Conservation (phyloP, 2,888 invertebrate species). For the Plebejus argus region DNA sequence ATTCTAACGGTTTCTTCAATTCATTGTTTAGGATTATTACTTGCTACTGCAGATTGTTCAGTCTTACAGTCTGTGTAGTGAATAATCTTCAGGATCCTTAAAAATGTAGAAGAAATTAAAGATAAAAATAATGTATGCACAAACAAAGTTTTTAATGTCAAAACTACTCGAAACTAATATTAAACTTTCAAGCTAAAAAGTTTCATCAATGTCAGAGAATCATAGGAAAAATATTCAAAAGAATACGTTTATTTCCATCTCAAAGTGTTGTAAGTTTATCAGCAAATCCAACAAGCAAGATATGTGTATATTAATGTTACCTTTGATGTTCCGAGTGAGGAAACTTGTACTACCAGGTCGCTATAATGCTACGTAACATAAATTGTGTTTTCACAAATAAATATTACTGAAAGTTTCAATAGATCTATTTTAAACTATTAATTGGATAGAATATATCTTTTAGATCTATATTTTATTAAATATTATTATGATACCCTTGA, state of each 20-base stretch:
- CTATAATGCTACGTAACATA: conserved; percentile 11
- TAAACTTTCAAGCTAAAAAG: conserved; percentile 8
- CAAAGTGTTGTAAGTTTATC: conserved; percentile 29
- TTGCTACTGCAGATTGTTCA: neutral
- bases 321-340: conserved; percentile 30
- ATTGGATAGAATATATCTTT: neutral
- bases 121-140: neutral
- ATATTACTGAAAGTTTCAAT: conserved; percentile 4
- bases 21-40: neutral
- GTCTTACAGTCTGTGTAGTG: neutral
- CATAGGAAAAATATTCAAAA: conserved; percentile 18
- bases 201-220: neutral
- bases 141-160: neutral
- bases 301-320: conserved; percentile 28
- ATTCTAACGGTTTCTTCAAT: conserved; percentile 2
- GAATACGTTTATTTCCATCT: neutral
- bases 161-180: neutral
- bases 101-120: neutral
- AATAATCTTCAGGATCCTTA: neutral
- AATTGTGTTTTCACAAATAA: conserved; percentile 29
- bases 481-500: too few species aligned
- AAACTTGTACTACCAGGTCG: conserved; percentile 20
- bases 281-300: too few species aligned
- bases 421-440: conserved; percentile 3
- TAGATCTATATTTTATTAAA: too few species aligned